Percentiles rank a stretch among this genome's conserved stretches.
These are phyloP conservation scores for Potorous gilbertii DNA, from an alignment of 2,797 vertebrate species.

Conservation along the genomic window DNA sequence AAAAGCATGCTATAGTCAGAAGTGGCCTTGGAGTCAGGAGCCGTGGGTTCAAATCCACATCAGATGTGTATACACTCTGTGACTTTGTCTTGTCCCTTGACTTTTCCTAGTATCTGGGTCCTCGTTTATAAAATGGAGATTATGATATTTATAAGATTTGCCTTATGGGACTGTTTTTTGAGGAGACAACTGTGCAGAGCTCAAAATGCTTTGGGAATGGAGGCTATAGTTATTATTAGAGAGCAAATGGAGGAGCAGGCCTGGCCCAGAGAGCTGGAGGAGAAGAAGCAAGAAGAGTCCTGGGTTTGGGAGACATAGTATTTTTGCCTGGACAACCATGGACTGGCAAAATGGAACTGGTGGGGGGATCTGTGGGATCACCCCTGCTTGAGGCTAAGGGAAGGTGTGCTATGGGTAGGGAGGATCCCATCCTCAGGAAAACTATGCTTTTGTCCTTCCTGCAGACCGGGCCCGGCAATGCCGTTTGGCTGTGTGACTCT, in stretches of 20 bases:
- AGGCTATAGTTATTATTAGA: not conserved
- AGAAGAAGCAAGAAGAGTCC: not conserved
- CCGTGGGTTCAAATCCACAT: not conserved
- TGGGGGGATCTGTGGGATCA: not conserved
- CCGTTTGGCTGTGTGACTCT: constrained; percentile 98
- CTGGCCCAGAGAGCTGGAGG: not conserved
- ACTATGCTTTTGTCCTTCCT: constrained; percentile 10
- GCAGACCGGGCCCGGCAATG: constrained; percentile 90
- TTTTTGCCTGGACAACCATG: not conserved
- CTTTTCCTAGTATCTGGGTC: not conserved
- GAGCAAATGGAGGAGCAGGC: not conserved
- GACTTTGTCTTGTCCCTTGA: not conserved
- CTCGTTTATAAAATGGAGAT: not conserved
- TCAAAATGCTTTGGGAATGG: not conserved
- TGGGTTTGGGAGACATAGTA: not conserved
- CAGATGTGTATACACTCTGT: not conserved
- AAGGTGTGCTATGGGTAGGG: not conserved
- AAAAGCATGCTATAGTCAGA: not conserved
- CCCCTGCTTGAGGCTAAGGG: not conserved
- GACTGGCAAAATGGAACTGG: not conserved
- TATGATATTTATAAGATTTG: not conserved
- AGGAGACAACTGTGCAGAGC: not conserved
- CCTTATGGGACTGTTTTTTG: not conserved
- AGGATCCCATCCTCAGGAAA: not conserved
- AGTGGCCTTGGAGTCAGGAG: not conserved